Evolutionary conservation across 1,140 invertebrate species (phyloP).

Genomic region (Lepidurus arcticus): DNA sequence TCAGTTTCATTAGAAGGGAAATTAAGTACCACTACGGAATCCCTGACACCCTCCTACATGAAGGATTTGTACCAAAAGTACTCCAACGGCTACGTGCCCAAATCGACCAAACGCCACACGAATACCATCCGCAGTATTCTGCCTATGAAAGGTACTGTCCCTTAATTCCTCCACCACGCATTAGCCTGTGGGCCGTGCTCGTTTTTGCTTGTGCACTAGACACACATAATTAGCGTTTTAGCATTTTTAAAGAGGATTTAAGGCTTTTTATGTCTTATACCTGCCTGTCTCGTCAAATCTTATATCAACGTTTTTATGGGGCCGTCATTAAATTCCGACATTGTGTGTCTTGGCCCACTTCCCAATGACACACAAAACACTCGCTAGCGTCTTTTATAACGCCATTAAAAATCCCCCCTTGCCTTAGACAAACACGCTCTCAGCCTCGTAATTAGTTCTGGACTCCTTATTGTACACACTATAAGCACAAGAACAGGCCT

Average conservation of each 20-base stretch:
- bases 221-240: background rate
- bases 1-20: background rate
- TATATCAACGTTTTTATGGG: background rate
- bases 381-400: background rate
- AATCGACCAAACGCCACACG: constrained; percentile 12
- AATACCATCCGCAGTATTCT: background rate
- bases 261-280: background rate
- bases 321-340: background rate
- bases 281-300: background rate
- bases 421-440: constrained; percentile 6
- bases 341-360: constrained; percentile 7
- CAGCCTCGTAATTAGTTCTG: constrained; percentile 5
- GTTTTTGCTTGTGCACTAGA: background rate
- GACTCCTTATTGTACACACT: background rate
- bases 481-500: background rate
- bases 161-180: background rate
- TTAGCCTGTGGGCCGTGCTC: background rate
- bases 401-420: constrained; percentile 6
- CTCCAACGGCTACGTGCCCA: constrained; percentile 1
- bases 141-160: background rate
- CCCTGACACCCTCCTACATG: constrained; percentile 29
- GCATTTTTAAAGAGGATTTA: background rate
- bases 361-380: background rate
- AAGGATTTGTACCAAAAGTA: constrained; percentile 34
- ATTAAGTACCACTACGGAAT: background rate